Base-by-base conservation (phyloP, 2,113 vertebrate species). In the Struthio camelus region DNA sequence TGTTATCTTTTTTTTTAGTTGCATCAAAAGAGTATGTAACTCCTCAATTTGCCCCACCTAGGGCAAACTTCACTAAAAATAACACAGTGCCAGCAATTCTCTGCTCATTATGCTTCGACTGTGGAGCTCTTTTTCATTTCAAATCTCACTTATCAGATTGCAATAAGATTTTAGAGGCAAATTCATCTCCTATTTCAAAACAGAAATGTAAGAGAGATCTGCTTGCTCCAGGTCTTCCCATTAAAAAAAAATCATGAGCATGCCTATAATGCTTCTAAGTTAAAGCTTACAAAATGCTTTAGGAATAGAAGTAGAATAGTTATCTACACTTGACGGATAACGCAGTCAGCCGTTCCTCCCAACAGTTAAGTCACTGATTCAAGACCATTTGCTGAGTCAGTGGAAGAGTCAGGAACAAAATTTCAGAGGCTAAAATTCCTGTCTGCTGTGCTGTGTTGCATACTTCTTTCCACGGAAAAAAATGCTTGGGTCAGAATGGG, bases 81-180 rank as follows among this genome's bases (percentile, higher is more conserved):
- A 90, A 0, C 78, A 76, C 14, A 70, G 46, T 25, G 54, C 38
- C 82, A 95, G 72, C 71, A 80, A 73, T 87, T 90, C 27, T 73
- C 6, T 91, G 34, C 27, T 73, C 27, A 44, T 24, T 24, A 3
- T 25, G 28, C 24, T 71, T 71, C 46, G 69, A 86, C 27, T 51
- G 53, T 6, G 28, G 46, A 76, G 23, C 4, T 70, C 25, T 65
- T 75, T 82, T 73, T 81, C 14, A 77, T 81, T 90, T 92, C 28
- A 80, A 44, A 87, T 64, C 25, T 44, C 34, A 48, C 40, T 81
- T 78, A 78, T 2, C 28, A 65, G 20, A n/a, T 64, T 51, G 42
- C 19, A 92, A 15, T 59, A 84, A 88, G 25, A 92, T 88, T 92
- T 83, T 80, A 83, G 93, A 89, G 46, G 34, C 8, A 91, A 86